Conservation (phyloP, 2,797 vertebrate species). For the Falco cherrug region DNA sequence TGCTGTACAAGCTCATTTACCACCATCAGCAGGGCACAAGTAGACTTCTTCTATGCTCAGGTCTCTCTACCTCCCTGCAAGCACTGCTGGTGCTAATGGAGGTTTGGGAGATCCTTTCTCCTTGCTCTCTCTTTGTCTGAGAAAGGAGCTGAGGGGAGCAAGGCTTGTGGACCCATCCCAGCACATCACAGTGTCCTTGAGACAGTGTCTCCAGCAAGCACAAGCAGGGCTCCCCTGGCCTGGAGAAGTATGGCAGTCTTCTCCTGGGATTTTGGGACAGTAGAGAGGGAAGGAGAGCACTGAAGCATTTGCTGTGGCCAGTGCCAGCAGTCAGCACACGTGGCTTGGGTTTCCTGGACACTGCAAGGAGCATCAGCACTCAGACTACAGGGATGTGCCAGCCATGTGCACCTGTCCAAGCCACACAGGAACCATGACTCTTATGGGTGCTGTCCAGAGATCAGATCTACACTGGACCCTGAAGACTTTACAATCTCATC, state of each 20-base stretch:
- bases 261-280: not conserved
- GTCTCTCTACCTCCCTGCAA: not conserved
- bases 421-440: not conserved
- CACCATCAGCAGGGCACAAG: not conserved
- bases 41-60: not conserved
- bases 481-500: not conserved
- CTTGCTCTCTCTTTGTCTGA: not conserved
- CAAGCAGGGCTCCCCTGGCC: not conserved
- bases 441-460: not conserved
- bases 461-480: not conserved
- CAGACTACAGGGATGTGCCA: accelerated
- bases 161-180: not conserved
- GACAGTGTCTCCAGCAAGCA: not conserved
- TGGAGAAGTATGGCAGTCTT: not conserved
- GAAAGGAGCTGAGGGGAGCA: accelerated
- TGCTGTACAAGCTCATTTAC: not conserved
- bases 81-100: not conserved
- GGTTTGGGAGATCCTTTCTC: not conserved
- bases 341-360: not conserved
- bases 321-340: not conserved
- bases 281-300: not conserved
- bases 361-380: not conserved
- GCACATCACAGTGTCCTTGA: not conserved
- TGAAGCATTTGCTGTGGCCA: not conserved
- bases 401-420: not conserved